A percentile compares a stretch with the other conserved stretches of the same genome.
Evolutionary conservation across 2,113 vertebrate genomes (phyloP).

Genomic region (Aegypius monachus): DNA sequence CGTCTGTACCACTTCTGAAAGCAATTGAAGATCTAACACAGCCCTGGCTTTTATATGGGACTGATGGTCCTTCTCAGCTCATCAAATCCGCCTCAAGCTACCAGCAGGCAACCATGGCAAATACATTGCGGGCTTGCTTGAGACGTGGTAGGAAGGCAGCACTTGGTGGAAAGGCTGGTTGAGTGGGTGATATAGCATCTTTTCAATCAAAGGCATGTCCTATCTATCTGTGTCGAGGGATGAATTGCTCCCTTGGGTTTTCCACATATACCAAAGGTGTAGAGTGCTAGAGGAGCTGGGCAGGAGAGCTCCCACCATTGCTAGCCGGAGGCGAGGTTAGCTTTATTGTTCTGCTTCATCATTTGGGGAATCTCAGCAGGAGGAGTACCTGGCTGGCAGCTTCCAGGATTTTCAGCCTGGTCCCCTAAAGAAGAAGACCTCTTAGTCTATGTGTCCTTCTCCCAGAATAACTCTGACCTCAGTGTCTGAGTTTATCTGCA

Average conservation of each 20-base stretch:
- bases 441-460: background rate
- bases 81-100: background rate
- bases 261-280: background rate
- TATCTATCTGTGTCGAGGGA: background rate
- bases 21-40: background rate
- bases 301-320: background rate
- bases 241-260: background rate
- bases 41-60: background rate
- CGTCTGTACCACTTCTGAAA: background rate
- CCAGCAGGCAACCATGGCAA: background rate
- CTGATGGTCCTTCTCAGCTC: background rate
- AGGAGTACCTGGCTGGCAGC: background rate
- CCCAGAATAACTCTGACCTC: background rate
- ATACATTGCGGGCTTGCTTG: background rate
- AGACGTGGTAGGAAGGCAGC: background rate
- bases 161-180: background rate
- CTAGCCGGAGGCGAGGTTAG: background rate
- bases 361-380: background rate
- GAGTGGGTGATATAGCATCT: background rate
- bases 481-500: rapidly evolving
- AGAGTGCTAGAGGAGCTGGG: background rate
- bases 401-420: background rate
- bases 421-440: background rate
- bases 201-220: background rate
- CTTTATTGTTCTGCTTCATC: background rate